These are phyloP conservation scores for Peromyscus maniculatus DNA, from an alignment of 2,113 vertebrate genomes.

Conservation along the genomic window DNA sequence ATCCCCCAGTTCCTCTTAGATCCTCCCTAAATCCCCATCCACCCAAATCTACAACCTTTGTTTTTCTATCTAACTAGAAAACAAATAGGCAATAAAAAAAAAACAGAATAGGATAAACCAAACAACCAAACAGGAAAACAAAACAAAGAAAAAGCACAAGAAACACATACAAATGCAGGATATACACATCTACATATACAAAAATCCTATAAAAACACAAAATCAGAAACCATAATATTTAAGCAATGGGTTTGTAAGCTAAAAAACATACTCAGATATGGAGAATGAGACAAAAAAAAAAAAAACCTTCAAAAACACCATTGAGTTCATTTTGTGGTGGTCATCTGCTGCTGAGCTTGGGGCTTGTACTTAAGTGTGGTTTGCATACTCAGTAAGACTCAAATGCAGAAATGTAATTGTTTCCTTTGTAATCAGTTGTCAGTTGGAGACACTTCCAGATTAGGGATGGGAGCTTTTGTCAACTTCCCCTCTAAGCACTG, in stretches of 20 bases:
- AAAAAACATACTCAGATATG: not conserved
- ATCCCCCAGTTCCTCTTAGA: not conserved
- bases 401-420: not conserved
- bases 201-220: not conserved
- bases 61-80: not conserved
- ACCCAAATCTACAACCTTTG: not conserved
- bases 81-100: not conserved
- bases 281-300: not conserved
- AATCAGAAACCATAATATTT: not conserved
- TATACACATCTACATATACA: not conserved
- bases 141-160: not conserved
- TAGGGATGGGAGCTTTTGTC: not conserved
- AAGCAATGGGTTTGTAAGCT: not conserved
- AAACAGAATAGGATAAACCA: not conserved
- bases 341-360: not conserved
- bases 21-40: not conserved
- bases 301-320: not conserved
- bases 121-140: not conserved
- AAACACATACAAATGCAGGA: not conserved
- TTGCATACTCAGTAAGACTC: not conserved
- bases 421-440: not conserved
- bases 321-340: not conserved
- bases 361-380: not conserved
- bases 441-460: not conserved
- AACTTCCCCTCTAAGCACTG: not conserved